These are phyloP conservation scores for Artibeus lituratus DNA, from an alignment of 2,797 vertebrate genomes.

Conservation along the genomic window DNA sequence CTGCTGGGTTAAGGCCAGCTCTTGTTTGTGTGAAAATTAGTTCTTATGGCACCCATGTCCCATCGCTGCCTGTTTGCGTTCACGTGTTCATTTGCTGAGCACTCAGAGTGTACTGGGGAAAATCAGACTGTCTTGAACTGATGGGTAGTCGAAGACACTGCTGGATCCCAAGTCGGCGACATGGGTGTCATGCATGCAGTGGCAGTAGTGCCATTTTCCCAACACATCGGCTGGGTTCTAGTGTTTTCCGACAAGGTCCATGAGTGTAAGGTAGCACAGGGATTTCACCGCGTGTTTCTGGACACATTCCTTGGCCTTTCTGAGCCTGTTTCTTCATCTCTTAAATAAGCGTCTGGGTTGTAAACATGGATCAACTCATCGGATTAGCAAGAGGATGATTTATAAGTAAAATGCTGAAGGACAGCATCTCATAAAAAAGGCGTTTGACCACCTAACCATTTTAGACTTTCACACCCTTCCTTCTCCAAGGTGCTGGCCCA, in stretches of 20 bases:
- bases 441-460: background rate
- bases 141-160: background rate
- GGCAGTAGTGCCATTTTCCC: background rate
- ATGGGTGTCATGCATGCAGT: background rate
- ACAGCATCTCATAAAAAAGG: background rate
- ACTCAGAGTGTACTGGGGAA: background rate
- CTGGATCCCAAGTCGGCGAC: background rate
- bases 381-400: background rate
- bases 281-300: background rate
- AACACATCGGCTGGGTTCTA: background rate
- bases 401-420: background rate
- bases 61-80: background rate
- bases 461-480: background rate
- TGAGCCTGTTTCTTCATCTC: background rate
- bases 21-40: background rate
- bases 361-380: background rate
- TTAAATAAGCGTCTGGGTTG: background rate
- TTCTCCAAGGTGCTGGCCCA: background rate
- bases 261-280: background rate
- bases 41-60: background rate
- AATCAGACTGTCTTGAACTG: background rate
- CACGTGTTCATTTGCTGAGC: background rate
- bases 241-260: background rate
- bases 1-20: background rate
- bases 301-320: background rate